Conservation (phyloP, 2,797 vertebrate genomes). For the Rhynchotus rufescens region DNA sequence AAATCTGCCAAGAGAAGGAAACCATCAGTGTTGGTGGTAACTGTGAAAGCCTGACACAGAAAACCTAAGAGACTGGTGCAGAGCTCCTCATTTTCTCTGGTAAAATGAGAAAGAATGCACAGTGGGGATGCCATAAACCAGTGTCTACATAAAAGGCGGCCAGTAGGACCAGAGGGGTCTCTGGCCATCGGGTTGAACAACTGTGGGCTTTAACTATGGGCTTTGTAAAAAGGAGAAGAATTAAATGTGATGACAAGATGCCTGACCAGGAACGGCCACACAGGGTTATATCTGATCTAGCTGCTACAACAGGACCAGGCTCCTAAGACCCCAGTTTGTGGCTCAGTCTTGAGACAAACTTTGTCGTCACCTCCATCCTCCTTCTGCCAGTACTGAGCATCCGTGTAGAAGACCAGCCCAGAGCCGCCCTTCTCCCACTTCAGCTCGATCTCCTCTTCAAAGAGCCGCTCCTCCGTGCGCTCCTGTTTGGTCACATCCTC, state of each 20-base stretch:
- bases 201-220: not conserved
- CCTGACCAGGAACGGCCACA: rapidly evolving
- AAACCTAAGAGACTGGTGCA: not conserved
- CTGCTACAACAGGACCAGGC: not conserved
- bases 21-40: not conserved
- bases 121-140: rapidly evolving
- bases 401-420: conserved; percentile 96
- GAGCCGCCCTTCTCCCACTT: conserved; percentile 99
- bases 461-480: conserved; percentile 89
- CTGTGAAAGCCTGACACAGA: not conserved
- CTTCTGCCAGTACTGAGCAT: conserved; percentile 95
- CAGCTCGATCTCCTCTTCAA: conserved; percentile 94
- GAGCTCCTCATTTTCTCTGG: not conserved
- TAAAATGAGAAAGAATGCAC: not conserved
- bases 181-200: not conserved
- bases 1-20: conserved; percentile 87
- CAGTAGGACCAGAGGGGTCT: not conserved
- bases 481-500: conserved; percentile 94
- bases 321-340: not conserved
- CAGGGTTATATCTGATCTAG: rapidly evolving
- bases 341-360: not conserved
- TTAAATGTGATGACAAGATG: rapidly evolving
- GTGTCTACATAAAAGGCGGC: not conserved
- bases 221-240: not conserved
- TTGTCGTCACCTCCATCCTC: conserved; percentile 87